Evolutionary conservation across 1,140 invertebrate genomes (phyloP).

Genomic region (Heliconius nattereri): DNA sequence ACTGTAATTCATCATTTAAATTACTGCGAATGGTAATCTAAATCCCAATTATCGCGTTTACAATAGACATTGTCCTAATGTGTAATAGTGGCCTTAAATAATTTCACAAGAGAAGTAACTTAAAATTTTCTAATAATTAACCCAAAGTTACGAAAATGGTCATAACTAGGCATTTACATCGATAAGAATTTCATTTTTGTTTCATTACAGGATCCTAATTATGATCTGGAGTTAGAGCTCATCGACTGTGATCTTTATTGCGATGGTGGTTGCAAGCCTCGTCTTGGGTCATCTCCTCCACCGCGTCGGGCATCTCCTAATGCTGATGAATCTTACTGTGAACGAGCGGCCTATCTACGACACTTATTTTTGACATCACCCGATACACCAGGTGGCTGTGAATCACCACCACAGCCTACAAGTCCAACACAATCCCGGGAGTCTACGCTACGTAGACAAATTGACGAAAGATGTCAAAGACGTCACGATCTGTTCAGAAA

Average conservation of each 20-base stretch:
- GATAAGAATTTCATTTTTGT: too few species aligned
- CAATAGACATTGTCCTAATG: too few species aligned
- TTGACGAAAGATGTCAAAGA: conserved; percentile 60
- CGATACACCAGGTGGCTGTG: conserved; percentile 65
- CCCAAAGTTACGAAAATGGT: too few species aligned
- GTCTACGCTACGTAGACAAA: conserved; percentile 61
- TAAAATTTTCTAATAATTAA: too few species aligned
- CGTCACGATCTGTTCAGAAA: conserved; percentile 66
- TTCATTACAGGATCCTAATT: conserved; percentile 59
- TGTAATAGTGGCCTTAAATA: too few species aligned
- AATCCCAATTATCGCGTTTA: too few species aligned
- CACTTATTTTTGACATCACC: conserved; percentile 59
- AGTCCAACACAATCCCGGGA: conserved; percentile 84
- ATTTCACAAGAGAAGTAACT: too few species aligned
- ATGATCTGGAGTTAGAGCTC: conserved; percentile 68
- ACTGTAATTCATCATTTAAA: too few species aligned
- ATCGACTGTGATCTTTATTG: conserved; percentile 73
- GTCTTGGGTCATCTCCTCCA: conserved; percentile 65
- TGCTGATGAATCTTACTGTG: conserved; percentile 49
- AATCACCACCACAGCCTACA: conserved; percentile 89
- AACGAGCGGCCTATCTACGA: conserved; percentile 46
- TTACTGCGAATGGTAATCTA: not conserved
- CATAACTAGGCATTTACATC: too few species aligned
- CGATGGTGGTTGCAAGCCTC: conserved; percentile 68
- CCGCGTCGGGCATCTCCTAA: conserved; percentile 53